Evolutionary conservation across 2,797 vertebrate species (phyloP), one percentile per base, ranked within the genome.

Genomic region (Alauda arvensis): DNA sequence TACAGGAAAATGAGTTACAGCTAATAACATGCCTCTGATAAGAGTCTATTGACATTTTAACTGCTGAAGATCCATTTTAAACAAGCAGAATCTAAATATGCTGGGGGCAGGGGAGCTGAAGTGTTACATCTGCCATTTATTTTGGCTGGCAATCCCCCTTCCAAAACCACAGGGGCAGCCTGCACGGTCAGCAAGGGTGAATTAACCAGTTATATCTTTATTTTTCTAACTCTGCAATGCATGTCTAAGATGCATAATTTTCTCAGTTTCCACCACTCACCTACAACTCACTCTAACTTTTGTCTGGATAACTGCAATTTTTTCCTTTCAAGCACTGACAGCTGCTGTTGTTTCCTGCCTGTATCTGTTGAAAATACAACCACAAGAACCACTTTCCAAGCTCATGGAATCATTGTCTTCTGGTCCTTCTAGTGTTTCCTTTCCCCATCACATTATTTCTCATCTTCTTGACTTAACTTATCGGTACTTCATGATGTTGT

Each of bases 1-100:
- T 49, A 69, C 46, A 76, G n/a, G 39, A 85, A 81, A 90, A 93
- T 48, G 61, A 88, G 34, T 66, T 62, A 85, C 49, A 83, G 39
- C 26, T 88, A 87, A 90, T 81, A 83, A 31, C 52, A 53, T 46
- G n/a, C 23, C 45, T 76, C 67, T 81, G 83, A 81, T 92, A 92
- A 93, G 77, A 90, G 79, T 56, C 77, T 81, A 65, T 87, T 91
- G 93, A 76, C 87, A 91, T 90, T 91, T 91, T 83, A 92, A 72
- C 87, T 87, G 37, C 84, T 76, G 70, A 89, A 85, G 87, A 91
- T 46, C 79, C 48, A 34, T 88, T 88, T 90, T 65, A 89, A 84
- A 74, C 23, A 28, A 77, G n/a, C 12, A 88, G 79, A 87, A 81
- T 88, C n/a, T 72, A 83, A 87, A 88, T 81, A 61, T 67, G 51